These are phyloP conservation scores for Parasteatoda lunata DNA, from an alignment of 2,888 invertebrate genomes.

Conservation along the genomic window DNA sequence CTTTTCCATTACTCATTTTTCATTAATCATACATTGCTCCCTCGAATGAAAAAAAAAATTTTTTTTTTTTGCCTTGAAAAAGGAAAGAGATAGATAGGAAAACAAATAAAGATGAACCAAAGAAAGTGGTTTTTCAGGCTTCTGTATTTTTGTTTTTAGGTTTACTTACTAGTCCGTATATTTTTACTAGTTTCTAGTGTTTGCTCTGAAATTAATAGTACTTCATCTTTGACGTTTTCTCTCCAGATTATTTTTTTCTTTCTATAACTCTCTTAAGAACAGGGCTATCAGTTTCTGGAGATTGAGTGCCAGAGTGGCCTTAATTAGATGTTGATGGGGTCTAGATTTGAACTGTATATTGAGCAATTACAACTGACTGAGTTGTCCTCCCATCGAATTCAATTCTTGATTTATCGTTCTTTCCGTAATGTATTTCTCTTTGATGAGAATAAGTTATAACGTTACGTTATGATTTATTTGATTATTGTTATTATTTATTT, in stretches of 20 bases:
- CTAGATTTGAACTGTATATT: not conserved
- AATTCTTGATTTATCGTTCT: too few species aligned
- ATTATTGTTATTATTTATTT: too few species aligned
- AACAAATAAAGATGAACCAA: not conserved
- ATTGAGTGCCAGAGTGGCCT: slow-evolving; percentile 1
- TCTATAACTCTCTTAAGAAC: not conserved
- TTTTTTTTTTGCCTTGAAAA: not conserved
- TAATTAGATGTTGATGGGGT: slow-evolving; percentile 50
- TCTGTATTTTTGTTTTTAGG: not conserved
- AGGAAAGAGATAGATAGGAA: not conserved
- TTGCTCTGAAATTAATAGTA: slow-evolving; percentile 12
- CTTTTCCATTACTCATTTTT: slow-evolving; percentile 35
- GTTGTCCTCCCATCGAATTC: too few species aligned
- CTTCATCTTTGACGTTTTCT: slow-evolving; percentile 4
- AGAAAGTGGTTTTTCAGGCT: slow-evolving; percentile 3
- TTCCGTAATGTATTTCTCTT: not conserved
- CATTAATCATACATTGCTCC: slow-evolving; percentile 46
- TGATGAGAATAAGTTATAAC: not conserved
- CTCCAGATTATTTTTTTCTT: not conserved
- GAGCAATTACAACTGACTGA: not conserved
- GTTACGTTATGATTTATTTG: not conserved
- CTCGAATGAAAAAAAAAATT: not conserved
- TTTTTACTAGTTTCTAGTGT: slow-evolving; percentile 4
- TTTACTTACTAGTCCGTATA: not conserved
- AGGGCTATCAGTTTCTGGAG: not conserved